These are phyloP conservation scores for Hormaphis cornu DNA, from an alignment of 1,140 invertebrate genomes.

Conservation along the genomic window DNA sequence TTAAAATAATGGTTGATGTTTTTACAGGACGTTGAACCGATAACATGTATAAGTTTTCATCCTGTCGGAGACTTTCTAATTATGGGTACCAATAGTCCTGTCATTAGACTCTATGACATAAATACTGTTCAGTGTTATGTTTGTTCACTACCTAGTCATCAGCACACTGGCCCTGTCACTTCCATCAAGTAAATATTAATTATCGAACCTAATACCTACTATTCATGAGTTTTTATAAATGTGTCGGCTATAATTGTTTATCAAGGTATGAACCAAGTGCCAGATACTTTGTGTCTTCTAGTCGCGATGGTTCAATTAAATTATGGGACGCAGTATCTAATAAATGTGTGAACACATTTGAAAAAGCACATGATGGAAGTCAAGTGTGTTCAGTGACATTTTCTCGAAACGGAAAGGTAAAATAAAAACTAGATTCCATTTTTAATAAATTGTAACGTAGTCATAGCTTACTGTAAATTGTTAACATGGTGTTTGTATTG, in stretches of 20 bases:
- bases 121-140: slow-evolving; percentile 95
- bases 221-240: background rate
- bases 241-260: slow-evolving; percentile 29
- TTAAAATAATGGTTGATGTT: background rate
- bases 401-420: slow-evolving; percentile 91
- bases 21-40: slow-evolving; percentile 69
- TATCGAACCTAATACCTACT: background rate
- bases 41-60: slow-evolving; percentile 85
- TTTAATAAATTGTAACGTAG: background rate
- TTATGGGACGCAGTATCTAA: slow-evolving; percentile 94
- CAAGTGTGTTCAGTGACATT: slow-evolving; percentile 92
- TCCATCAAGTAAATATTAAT: slow-evolving; percentile 58
- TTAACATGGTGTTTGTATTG: no score
- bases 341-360: slow-evolving; percentile 87
- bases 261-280: slow-evolving; percentile 66
- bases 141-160: slow-evolving; percentile 77
- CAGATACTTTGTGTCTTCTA: slow-evolving; percentile 79
- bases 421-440: slow-evolving; percentile 13
- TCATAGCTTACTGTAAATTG: no score
- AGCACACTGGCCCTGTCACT: slow-evolving; percentile 80
- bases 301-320: slow-evolving; percentile 89
- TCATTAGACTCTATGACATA: slow-evolving; percentile 86
- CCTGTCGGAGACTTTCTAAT: slow-evolving; percentile 89
- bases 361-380: slow-evolving; percentile 84
- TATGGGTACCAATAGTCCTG: slow-evolving; percentile 85